A percentile compares a stretch with the other conserved stretches of the same genome.
Evolutionary conservation across 1,140 invertebrate species (phyloP).

Genomic region (Caerostris extrusa): DNA sequence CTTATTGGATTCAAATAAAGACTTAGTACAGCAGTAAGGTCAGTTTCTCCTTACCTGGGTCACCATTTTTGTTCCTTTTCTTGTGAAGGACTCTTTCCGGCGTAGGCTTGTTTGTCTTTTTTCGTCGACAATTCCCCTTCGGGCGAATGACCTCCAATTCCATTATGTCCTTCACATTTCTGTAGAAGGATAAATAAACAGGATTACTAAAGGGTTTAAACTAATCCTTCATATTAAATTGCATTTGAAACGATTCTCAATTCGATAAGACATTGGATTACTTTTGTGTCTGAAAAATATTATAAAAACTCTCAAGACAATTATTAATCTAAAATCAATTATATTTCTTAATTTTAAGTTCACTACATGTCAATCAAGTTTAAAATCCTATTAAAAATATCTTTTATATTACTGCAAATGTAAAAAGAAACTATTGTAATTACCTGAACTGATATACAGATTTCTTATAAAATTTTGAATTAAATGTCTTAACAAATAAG

Average conservation of each 20-base stretch:
- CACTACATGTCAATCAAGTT: no score
- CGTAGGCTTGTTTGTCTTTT: constrained; percentile 73
- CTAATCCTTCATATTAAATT: neutral
- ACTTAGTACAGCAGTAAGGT: no score
- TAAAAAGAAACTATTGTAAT: no score
- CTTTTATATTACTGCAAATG: no score
- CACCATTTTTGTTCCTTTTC: constrained; percentile 53
- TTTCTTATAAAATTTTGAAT: no score
- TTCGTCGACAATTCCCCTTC: constrained; percentile 37
- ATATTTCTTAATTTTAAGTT: no score
- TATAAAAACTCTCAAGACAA: neutral
- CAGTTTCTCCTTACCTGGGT: constrained; percentile 40
- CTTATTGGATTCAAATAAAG: no score
- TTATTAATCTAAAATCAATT: neutral
- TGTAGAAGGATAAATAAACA: neutral
- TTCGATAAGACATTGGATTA: no score
- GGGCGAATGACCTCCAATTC: constrained; percentile 53
- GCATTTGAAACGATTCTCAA: neutral
- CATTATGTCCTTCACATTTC: constrained; percentile 70
- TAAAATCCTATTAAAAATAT: no score
- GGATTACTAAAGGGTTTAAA: neutral
- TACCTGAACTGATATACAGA: no score
- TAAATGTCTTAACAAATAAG: no score
- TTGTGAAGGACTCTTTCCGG: constrained; percentile 62
- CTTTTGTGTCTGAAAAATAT: no score